Base-by-base conservation (phyloP, 1,140 invertebrate species). In the Pomacea maculata region DNA sequence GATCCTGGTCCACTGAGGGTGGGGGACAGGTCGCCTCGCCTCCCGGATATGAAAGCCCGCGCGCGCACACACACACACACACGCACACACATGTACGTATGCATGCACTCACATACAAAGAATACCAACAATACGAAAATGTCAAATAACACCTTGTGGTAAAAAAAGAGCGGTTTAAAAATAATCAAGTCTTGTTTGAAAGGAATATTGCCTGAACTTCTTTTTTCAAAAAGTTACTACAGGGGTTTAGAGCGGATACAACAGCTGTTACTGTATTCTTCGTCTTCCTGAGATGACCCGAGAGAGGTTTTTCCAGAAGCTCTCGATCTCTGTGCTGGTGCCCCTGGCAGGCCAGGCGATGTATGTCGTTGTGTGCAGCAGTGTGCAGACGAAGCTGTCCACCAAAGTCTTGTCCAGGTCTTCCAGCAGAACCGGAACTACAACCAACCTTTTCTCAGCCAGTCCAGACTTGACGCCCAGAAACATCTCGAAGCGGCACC, bases 401-500 rank as follows among this genome's bases (percentile, higher is more conserved):
- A 83, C 71, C 29, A 72, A 63, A 8, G 70, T 72, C 34, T 57
- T 54, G 17, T 63, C 29, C 15, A 83, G 67, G 0, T 76, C 73
- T n/a, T 83, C 74, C n/a, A 83, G 57, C 73, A 83, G 68, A 34
- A 83, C 73, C 1, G 72, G 71, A 52, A 81, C 21, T 12, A 83
- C 9, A 5, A 75, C 57, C 2, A 45, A 17, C 17, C 25, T 29
- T 4, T 73, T 65, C 63, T 34, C 12, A 9, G 52, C 63, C 25
- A 80, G 55, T 14, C 70, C 57, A 4, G 57, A 65, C 63, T 79
- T 80, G 64, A 79, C 64, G 8, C 75, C 82, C 8, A 83, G 57
- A 68, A 75, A 76, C 21, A 83, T 52, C 55, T 83, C 80, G 73
- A 81, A 83, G 55, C 81, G 78, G 52, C 83, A 83, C 83, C 83